Percentiles rank a stretch among this genome's conserved stretches.
Evolutionary conservation across 1,140 invertebrate species (phyloP).

Genomic region (Sycophila sp.): DNA sequence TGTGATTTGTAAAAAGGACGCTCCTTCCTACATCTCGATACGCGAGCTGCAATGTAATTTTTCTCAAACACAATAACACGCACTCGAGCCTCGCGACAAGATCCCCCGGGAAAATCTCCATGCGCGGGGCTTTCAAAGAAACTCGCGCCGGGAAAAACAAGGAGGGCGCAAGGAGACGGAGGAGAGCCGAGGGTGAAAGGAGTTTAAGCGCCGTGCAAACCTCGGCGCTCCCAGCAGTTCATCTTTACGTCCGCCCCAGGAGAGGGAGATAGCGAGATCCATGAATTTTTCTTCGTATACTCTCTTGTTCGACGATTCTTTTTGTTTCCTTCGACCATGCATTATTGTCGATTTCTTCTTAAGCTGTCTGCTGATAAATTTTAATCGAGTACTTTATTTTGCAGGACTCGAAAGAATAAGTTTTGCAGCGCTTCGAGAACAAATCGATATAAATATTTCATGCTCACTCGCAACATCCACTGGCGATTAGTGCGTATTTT

Average conservation of each 20-base stretch:
- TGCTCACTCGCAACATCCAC: no score
- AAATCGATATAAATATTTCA: no score
- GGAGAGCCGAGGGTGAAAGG: conserved; percentile 29
- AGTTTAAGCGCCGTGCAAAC: neutral
- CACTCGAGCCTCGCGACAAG: conserved; percentile 29
- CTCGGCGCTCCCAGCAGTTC: conserved; percentile 2
- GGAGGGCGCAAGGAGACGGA: conserved; percentile 16
- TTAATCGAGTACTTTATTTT: neutral
- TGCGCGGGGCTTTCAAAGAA: conserved; percentile 36
- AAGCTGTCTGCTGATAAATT: neutral
- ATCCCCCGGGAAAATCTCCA: conserved; percentile 32
- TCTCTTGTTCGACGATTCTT: neutral
- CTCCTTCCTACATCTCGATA: conserved; percentile 19
- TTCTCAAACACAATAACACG: conserved; percentile 10
- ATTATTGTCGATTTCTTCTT: conserved; percentile 7
- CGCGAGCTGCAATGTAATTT: conserved; percentile 35
- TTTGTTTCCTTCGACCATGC: neutral
- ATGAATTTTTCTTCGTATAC: conserved; percentile 17
- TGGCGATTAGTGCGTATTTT: no score
- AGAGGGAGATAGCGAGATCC: conserved; percentile 2
- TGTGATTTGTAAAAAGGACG: conserved; percentile 42
- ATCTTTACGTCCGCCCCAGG: conserved; percentile 17
- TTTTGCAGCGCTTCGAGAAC: no score
- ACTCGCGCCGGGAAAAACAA: conserved; percentile 41
- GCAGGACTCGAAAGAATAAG: no score